A percentile compares a stretch with the other conserved stretches of the same genome.
Evolutionary conservation across 2,113 vertebrate genomes (phyloP).

Genomic region (Talpa occidentalis): DNA sequence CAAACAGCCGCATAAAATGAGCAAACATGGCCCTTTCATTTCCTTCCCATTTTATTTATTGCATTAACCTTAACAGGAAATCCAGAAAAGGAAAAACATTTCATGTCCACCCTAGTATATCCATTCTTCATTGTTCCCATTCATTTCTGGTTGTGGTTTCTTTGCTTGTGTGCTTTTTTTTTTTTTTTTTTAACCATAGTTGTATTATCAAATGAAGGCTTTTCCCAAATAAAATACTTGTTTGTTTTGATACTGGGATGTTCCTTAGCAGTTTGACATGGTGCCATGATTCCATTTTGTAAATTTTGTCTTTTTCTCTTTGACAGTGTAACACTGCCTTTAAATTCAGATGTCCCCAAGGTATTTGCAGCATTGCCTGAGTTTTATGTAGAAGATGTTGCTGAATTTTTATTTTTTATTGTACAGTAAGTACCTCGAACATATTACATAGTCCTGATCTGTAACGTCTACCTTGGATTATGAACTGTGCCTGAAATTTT

Average conservation of each 20-base stretch:
- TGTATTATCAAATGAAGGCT: background rate
- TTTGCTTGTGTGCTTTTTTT: background rate
- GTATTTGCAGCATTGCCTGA: slow-evolving; percentile 98
- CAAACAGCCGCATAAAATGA: background rate
- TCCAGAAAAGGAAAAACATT: background rate
- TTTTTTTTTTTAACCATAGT: background rate
- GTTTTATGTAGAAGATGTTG: slow-evolving; percentile 99
- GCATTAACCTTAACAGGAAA: background rate
- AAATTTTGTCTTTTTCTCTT: slow-evolving; percentile 54
- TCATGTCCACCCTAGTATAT: accelerated
- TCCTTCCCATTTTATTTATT: background rate
- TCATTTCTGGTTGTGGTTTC: background rate
- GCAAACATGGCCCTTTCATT: background rate
- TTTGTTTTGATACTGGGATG: background rate
- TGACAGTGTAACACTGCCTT: slow-evolving; percentile 93
- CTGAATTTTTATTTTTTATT: slow-evolving; percentile 99
- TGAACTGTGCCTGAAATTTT: background rate
- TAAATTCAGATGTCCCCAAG: slow-evolving; percentile 96
- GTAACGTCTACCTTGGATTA: background rate
- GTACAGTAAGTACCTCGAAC: slow-evolving; percentile 94
- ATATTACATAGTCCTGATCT: background rate
- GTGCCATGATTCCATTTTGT: background rate
- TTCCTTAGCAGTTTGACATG: accelerated
- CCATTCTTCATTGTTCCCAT: background rate
- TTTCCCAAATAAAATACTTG: background rate